These are phyloP conservation scores for Hippopotamus amphibius DNA, from an alignment of 2,113 vertebrate genomes.

Conservation along the genomic window DNA sequence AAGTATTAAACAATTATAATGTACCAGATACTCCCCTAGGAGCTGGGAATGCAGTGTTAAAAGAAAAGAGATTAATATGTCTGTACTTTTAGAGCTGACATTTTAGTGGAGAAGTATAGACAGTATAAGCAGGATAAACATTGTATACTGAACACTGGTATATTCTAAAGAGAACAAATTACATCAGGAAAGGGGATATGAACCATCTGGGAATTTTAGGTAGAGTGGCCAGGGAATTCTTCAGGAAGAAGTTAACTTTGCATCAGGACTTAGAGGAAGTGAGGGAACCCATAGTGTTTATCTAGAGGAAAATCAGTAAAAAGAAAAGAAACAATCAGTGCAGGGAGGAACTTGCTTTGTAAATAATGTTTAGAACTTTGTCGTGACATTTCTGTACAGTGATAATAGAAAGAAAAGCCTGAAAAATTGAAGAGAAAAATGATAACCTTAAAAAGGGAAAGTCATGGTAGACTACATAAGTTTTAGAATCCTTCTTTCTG, in stretches of 20 bases:
- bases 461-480: background rate
- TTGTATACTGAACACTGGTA: background rate
- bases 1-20: background rate
- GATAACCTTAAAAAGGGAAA: background rate
- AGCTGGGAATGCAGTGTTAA: background rate
- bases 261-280: background rate
- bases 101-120: background rate
- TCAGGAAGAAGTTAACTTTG: background rate
- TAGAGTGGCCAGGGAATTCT: background rate
- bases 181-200: background rate
- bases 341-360: background rate
- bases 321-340: background rate
- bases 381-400: background rate
- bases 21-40: background rate
- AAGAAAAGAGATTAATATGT: background rate
- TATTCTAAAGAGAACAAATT: background rate
- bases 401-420: background rate
- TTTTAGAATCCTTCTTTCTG: background rate
- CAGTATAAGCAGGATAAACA: background rate
- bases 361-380: background rate
- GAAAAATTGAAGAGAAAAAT: background rate
- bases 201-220: background rate
- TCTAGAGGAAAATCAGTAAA: background rate
- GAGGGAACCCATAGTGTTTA: background rate
- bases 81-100: background rate